Conservation (phyloP, 53 echinoderm and acorn worm genomes). For the Paelopatides confundens region DNA sequence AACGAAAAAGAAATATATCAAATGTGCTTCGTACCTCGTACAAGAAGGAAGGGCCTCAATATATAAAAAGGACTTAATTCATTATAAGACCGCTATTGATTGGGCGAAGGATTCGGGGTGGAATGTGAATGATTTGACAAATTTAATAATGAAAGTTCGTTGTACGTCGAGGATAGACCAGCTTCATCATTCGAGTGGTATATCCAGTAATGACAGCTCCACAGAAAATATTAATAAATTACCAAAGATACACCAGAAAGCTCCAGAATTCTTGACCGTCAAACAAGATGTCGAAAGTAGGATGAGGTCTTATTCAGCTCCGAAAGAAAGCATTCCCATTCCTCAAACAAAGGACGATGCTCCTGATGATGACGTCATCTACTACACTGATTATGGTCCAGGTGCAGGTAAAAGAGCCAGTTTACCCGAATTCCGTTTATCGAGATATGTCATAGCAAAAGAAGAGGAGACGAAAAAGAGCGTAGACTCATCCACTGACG, state of each 20-base stretch:
- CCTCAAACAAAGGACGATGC: not conserved
- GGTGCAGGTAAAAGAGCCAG: slow-evolving; percentile 18
- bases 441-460: not conserved
- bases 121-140: slow-evolving; percentile 66
- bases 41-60: slow-evolving; percentile 88
- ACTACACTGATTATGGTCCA: not conserved
- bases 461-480: not conserved
- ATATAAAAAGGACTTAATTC: slow-evolving; percentile 66
- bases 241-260: slow-evolving; percentile 12
- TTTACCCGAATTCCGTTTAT: slow-evolving; percentile 27
- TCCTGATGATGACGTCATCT: not conserved
- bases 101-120: slow-evolving; percentile 93
- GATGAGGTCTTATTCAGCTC: slow-evolving; percentile 23
- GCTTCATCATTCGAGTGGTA: slow-evolving; percentile 14
- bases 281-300: not conserved
- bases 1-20: slow-evolving; percentile 52
- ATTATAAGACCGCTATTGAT: slow-evolving; percentile 85
- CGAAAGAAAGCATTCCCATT: not conserved
- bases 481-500: not conserved
- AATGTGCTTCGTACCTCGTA: slow-evolving; percentile 78
- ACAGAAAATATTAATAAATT: slow-evolving; percentile 28
- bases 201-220: slow-evolving; percentile 31
- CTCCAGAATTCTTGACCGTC: not conserved
- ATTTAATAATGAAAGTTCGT: slow-evolving; percentile 57
- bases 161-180: slow-evolving; percentile 50